These are phyloP conservation scores for Micropoecilia bifurca DNA, from an alignment of 2,797 vertebrate species.

Conservation along the genomic window DNA sequence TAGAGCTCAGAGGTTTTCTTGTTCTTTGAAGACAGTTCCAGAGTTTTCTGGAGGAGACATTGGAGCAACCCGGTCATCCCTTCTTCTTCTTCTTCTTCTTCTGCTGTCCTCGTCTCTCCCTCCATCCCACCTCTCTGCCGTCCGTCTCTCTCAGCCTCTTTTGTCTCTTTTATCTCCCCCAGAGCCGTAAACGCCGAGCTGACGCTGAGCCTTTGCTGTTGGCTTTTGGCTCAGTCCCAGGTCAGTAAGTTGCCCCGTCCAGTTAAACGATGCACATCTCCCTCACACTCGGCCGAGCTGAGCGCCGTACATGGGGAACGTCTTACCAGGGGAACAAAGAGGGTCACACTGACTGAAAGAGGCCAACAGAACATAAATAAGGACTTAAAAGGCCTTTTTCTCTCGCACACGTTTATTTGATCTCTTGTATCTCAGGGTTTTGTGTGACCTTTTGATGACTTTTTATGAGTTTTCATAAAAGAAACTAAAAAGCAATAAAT, in stretches of 20 bases:
- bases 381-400: constrained; percentile 4
- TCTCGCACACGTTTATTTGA: constrained; percentile 15
- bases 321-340: constrained; percentile 43
- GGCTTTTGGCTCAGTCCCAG: constrained; percentile 60
- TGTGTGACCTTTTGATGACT: not conserved
- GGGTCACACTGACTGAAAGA: constrained; percentile 43
- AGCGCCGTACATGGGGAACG: constrained; percentile 56
- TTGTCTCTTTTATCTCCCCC: constrained; percentile 45
- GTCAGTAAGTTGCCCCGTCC: constrained; percentile 68
- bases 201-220: constrained; percentile 30
- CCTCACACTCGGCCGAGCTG: constrained; percentile 58
- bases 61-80: constrained; percentile 9
- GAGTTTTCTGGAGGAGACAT: no score
- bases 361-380: constrained; percentile 20
- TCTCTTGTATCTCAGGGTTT: not conserved
- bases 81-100: constrained; percentile 7
- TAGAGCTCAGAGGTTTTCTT: no score
- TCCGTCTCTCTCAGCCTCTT: constrained; percentile 16
- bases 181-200: constrained; percentile 28
- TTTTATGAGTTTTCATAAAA: not conserved
- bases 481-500: not conserved
- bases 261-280: constrained; percentile 77
- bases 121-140: constrained; percentile 9
- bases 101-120: not conserved
- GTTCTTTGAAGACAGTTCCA: no score